Evolutionary conservation across 1,140 invertebrate genomes (phyloP).

Genomic region (Drosophila santomea): DNA sequence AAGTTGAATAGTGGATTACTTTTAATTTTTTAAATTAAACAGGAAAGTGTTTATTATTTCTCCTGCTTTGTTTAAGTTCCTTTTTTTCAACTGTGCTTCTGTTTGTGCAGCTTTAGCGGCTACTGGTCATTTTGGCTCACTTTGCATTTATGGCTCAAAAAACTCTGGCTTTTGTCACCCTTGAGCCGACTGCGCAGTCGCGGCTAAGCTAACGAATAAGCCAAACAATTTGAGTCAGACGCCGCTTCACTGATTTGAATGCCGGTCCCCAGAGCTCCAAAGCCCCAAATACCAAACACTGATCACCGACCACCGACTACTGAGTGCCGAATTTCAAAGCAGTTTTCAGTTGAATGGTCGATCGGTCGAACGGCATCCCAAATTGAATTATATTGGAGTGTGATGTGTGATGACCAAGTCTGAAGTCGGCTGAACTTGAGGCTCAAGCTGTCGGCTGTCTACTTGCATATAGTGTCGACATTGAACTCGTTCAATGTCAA

Average conservation of each 20-base stretch:
- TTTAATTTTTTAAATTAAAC: too few species aligned
- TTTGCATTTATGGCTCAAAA: slow-evolving; percentile 2
- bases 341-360: slow-evolving; percentile 55
- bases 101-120: slow-evolving; percentile 8
- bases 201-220: slow-evolving; percentile 63
- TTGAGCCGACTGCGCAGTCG: slow-evolving; percentile 62
- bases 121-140: slow-evolving; percentile 9
- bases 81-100: neutral
- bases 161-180: slow-evolving; percentile 43
- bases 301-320: slow-evolving; percentile 9
- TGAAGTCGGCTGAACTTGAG: slow-evolving; percentile 36
- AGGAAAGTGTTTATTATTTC: neutral
- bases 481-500: slow-evolving; percentile 82
- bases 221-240: slow-evolving; percentile 59
- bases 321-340: slow-evolving; percentile 17
- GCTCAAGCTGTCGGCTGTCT: slow-evolving; percentile 27
- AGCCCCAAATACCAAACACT: neutral
- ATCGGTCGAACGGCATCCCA: slow-evolving; percentile 37
- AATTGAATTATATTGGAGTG: slow-evolving; percentile 50
- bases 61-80: neutral
- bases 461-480: slow-evolving; percentile 70
- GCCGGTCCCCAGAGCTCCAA: slow-evolving; percentile 5
- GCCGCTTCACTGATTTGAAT: slow-evolving; percentile 55
- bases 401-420: slow-evolving; percentile 30
- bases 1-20: too few species aligned